Evolutionary conservation across 2,113 vertebrate species (phyloP).

Genomic region (Acrocephalus arundinaceus): DNA sequence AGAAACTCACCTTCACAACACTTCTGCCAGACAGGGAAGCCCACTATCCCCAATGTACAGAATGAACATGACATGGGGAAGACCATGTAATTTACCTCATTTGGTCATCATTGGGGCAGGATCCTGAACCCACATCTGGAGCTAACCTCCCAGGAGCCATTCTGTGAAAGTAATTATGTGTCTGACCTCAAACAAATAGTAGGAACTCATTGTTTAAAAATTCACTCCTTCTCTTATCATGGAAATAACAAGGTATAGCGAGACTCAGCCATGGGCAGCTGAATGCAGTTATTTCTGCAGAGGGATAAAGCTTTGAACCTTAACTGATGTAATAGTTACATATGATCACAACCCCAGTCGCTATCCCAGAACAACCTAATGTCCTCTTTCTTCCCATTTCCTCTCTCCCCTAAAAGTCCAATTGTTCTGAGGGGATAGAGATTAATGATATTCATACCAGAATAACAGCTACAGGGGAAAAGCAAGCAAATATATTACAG

Average conservation of each 20-base stretch:
- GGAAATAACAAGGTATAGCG: not conserved
- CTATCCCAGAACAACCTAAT: slow-evolving; percentile 9
- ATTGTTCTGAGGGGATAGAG: slow-evolving; percentile 2
- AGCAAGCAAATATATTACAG: slow-evolving; percentile 23
- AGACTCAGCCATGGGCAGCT: not conserved
- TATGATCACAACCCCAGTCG: not conserved
- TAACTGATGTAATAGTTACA: slow-evolving; percentile 29
- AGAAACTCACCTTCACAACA: not conserved
- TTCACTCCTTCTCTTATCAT: not conserved
- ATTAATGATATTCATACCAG: slow-evolving; percentile 43
- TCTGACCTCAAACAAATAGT: slow-evolving; percentile 17
- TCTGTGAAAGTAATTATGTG: not conserved
- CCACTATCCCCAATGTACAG: not conserved
- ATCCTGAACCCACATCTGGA: not conserved
- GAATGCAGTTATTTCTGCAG: slow-evolving; percentile 5
- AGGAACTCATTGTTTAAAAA: slow-evolving; percentile 15
- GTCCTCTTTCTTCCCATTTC: not conserved
- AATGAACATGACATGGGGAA: not conserved
- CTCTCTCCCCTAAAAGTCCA: not conserved
- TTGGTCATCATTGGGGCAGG: not conserved
- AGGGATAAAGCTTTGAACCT: slow-evolving; percentile 13
- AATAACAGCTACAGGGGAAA: slow-evolving; percentile 44
- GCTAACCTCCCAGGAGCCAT: not conserved
- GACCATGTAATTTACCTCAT: not conserved
- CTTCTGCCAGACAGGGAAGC: not conserved